phyloP scores from a whole-genome alignment of 2,888 invertebrate species.

The Branchellion lobata region DNA sequence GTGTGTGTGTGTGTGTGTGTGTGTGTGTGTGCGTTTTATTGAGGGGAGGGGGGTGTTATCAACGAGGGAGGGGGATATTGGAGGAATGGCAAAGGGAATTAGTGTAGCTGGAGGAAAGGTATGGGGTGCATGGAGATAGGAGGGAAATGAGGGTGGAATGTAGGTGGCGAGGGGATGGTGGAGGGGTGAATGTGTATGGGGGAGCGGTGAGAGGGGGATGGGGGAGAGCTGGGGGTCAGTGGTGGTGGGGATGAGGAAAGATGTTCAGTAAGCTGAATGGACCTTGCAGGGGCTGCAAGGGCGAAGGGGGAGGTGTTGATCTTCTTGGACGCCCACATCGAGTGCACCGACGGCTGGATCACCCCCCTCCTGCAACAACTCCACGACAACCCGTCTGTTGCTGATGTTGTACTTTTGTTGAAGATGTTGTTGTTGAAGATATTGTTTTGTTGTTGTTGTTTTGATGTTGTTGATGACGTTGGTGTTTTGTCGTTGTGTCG shows the following conservation, averaged over 20 bases:
- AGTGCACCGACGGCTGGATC: slow-evolving; percentile 36
- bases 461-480: too few relatives aligned
- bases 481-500: neutral
- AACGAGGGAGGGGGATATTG: neutral
- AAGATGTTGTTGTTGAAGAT: too few relatives aligned
- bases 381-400: neutral
- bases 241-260: too few relatives aligned
- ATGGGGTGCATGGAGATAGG: neutral
- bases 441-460: too few relatives aligned
- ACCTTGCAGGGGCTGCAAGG: slow-evolving; percentile 17
- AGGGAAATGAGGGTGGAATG: neutral
- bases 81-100: neutral
- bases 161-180: neutral
- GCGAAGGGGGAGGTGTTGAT: slow-evolving; percentile 22
- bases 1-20: slow-evolving; percentile 7
- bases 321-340: slow-evolving; percentile 38
- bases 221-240: neutral
- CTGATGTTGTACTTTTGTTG: too few relatives aligned
- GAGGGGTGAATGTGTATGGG: neutral
- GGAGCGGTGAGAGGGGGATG: neutral
- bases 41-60: neutral
- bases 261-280: too few relatives aligned
- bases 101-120: neutral
- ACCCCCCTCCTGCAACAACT: slow-evolving; percentile 19
- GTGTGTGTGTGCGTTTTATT: slow-evolving; percentile 2